Evolutionary conservation across 2,888 invertebrate species (phyloP), one percentile per base, ranked within the genome.

Genomic region (Dinocampus coccinellae): DNA sequence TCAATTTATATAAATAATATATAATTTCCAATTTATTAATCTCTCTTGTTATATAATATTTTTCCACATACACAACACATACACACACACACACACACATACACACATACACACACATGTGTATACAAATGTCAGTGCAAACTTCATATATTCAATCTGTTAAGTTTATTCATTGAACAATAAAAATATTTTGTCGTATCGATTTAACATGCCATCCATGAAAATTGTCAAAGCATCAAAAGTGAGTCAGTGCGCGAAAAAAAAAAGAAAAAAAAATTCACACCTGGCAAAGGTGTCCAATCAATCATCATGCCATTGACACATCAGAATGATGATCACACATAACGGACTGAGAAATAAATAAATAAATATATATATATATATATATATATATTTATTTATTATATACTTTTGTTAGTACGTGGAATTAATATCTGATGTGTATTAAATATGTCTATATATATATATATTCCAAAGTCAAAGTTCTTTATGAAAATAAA

Each of bases 201-300:
- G n/a, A 47, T 47, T 47, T 16, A 60, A 20, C 60, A 22, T 34
- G 34, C 34, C 9, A 57, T n/a, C 57, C 57, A 60, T 60, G 34
- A 34, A 60, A 60, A 34, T 60, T 20, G 34, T 60, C n/a, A 34
- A 34, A 33, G 33, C 33, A 29, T n/a, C 34, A 16, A 60, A 29
- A 34, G 34, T 33, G 34, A 60, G 20, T 60, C 20, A 20, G 9
- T 60, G 20, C 60, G 16, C 20, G 10, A 36, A 20, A 20, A 58
- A 60, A 58, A 61, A 20, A 58, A 60, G 29, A 61, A 20, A 73
- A 71, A 70, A 72, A 75, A 73, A 70, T 42, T 73, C 63, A 55
- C 75, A 76, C 72, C 76, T 73, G 77, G 77, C 34, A 53, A 70
- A 64, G 34, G 66, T 66, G 67, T 20, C 62, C 70, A 62, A 74